Evolutionary conservation across 1,140 invertebrate species (phyloP), one percentile per base, ranked within the genome.

Genomic region (Muscidifurax raptorellus): DNA sequence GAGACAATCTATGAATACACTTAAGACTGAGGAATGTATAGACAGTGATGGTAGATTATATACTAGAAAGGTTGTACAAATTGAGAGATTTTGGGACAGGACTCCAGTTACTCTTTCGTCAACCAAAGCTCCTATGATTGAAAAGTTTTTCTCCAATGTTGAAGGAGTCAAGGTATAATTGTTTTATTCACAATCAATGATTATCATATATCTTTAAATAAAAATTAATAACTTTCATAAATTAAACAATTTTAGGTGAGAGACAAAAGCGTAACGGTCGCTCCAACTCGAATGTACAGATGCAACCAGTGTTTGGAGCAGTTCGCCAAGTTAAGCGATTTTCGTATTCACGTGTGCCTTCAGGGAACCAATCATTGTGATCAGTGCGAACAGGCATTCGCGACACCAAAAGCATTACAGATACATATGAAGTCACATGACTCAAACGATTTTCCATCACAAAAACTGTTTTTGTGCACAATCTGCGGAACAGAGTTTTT

Each of bases 401-500:
- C 92, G 22, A 93, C 91, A 1, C 78, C 83, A 0, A 93, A 91
- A 79, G 91, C 92, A 0, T 86, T 93, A 13, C 89, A 92, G 18
- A 18, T 88, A 0, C 93, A 93, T 67, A 85, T 88, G n/a, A 92
- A 91, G 83, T 79, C 90, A 1, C 92, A 93, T 40, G 90, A 92
- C 15, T 64, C 78, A 44, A 76, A 59, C 6, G 89, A 92, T 52
- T 74, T 75, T 64, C 83, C 87, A 1, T 85, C 87, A 12, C 90
- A 90, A 40, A 90, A 89, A 7, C 88, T 88, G 6, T 92, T 93
- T 81, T 71, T 92, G 12, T 96, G 96, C 87, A 91, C 93, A 12
- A 91, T 95, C 30, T 96, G 96, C 86, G 94, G 94, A 18, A 96
- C 96, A 0, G 91, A 94, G 52, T 96, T 96, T 84, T 93, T 93